These are phyloP conservation scores for Tubulanus polymorphus DNA, from an alignment of 2,888 invertebrate genomes.

Conservation along the genomic window DNA sequence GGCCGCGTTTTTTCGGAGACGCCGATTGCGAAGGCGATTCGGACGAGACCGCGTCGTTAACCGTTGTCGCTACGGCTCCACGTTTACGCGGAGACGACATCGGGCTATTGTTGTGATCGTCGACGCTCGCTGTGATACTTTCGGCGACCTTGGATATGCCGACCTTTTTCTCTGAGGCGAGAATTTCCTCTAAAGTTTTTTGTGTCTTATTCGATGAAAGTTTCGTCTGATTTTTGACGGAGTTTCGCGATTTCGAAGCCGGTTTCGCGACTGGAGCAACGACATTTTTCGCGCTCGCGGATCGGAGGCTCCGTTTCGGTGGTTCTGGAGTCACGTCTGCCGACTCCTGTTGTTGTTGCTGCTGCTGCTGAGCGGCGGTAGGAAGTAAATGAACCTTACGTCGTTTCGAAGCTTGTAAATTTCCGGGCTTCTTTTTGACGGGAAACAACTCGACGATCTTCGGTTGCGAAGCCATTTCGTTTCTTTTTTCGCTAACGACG, in stretches of 20 bases:
- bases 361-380: too few species aligned
- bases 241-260: too few species aligned
- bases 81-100: not conserved
- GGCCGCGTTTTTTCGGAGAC: not conserved
- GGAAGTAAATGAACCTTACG: too few species aligned
- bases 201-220: too few species aligned
- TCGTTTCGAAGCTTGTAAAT: constrained; percentile 35
- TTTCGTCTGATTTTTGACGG: too few species aligned
- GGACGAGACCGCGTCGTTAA: not conserved
- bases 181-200: too few species aligned
- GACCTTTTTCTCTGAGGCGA: too few species aligned
- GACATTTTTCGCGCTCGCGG: too few species aligned
- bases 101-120: not conserved
- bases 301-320: not conserved
- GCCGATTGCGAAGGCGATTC: not conserved
- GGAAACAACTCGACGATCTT: constrained; percentile 39
- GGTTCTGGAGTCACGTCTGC: not conserved
- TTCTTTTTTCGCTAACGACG: too few species aligned
- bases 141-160: not conserved
- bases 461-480: too few species aligned
- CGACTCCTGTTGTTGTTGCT: too few species aligned
- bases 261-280: too few species aligned
- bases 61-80: not conserved
- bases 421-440: constrained; percentile 29
- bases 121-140: not conserved